Percentiles rank a stretch among this genome's conserved stretches.
phyloP scores from a whole-genome alignment of 2,888 invertebrate species.

The Sarcophaga subvicina region DNA sequence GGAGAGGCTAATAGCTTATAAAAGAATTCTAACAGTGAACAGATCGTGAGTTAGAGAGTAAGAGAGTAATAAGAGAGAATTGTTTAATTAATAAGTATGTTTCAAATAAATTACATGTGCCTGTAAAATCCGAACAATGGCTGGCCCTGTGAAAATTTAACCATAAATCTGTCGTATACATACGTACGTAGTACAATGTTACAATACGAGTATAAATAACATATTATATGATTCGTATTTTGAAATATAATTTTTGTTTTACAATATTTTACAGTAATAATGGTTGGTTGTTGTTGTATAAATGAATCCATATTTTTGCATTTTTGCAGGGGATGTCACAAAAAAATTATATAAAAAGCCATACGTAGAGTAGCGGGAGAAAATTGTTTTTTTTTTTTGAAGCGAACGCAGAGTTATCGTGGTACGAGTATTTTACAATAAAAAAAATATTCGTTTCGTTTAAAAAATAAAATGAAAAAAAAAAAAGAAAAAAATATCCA shows the following conservation, averaged over 20 bases:
- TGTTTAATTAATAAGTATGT: background rate
- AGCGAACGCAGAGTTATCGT: background rate
- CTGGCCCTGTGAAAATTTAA: constrained; percentile 64
- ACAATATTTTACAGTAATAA: too few relatives aligned
- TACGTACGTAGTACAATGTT: constrained; percentile 24
- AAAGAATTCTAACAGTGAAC: constrained; percentile 22
- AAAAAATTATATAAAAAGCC: constrained; percentile 44
- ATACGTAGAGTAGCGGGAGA: constrained; percentile 30
- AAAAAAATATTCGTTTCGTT: background rate
- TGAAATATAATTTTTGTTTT: background rate
- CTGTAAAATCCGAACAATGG: constrained; percentile 65
- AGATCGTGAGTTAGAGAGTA: background rate
- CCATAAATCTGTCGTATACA: constrained; percentile 56
- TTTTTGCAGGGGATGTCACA: constrained; percentile 13
- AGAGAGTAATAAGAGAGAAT: background rate
- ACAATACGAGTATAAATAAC: too few relatives aligned
- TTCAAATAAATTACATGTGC: constrained; percentile 61
- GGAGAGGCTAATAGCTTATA: background rate
- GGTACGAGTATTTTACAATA: background rate
- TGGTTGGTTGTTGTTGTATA: too few relatives aligned
- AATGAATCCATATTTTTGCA: background rate
- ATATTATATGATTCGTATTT: background rate
- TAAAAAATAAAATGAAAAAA: constrained; percentile 50
- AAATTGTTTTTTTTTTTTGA: background rate
- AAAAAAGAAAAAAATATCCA: constrained; percentile 50